Conservation (phyloP, 2,888 invertebrate species). For the Calameuta filiformis region DNA sequence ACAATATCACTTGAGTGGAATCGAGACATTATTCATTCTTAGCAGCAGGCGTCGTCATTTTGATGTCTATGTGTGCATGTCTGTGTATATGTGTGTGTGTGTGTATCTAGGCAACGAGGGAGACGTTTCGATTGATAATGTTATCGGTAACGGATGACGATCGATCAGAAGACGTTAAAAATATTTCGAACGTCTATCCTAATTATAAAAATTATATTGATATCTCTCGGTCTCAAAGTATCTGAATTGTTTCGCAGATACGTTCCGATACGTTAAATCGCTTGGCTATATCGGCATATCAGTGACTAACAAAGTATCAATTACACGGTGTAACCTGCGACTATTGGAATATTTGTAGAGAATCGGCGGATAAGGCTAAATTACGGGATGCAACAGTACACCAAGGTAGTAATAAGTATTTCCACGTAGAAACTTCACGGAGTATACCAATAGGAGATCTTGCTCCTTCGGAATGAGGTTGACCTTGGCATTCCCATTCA, state of each 20-base stretch:
- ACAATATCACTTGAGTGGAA: background rate
- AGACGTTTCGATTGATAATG: background rate
- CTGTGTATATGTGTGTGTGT: no score
- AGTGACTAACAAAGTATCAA: background rate
- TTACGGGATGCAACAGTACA: background rate
- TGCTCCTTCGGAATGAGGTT: slow-evolving; percentile 50
- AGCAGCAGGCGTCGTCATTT: background rate
- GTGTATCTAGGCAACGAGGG: background rate
- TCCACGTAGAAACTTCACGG: background rate
- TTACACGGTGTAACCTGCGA: background rate
- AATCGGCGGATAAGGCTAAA: background rate
- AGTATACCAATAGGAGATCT: slow-evolving; percentile 1
- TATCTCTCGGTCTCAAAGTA: background rate
- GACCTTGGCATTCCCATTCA: slow-evolving; percentile 57
- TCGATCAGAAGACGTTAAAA: background rate
- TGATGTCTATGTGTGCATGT: background rate
- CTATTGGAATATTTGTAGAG: background rate
- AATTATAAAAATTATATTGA: background rate
- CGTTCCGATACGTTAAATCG: background rate
- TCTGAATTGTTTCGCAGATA: background rate
- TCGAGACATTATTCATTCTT: background rate
- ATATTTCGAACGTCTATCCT: background rate
- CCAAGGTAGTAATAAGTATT: background rate
- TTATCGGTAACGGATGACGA: background rate
- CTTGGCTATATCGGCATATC: background rate